Evolutionary conservation across 2,888 invertebrate species (phyloP).

Genomic region (Ophioninae sp.): DNA sequence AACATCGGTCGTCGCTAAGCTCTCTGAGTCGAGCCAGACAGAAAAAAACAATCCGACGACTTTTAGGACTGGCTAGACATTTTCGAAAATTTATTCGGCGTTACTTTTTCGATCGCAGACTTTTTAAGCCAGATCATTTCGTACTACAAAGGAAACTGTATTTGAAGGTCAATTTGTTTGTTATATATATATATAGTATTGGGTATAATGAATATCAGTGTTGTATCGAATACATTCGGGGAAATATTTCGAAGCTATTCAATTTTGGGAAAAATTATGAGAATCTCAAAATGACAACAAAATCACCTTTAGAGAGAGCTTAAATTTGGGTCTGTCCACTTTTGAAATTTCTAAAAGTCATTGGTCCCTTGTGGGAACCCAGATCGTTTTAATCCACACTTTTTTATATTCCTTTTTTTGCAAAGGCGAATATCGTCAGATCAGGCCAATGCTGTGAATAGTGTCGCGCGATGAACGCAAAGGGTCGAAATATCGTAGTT

Average conservation of each 20-base stretch:
- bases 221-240: too few relatives aligned
- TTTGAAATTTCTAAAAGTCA: too few relatives aligned
- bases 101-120: neutral
- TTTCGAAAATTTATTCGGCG: constrained; percentile 6
- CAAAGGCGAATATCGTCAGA: neutral
- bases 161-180: neutral
- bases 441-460: neutral
- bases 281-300: too few relatives aligned
- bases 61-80: neutral
- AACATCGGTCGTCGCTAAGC: constrained; percentile 5
- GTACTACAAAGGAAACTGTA: neutral
- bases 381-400: neutral
- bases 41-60: neutral
- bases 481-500: constrained; percentile 12
- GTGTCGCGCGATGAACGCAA: neutral
- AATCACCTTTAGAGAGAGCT: too few relatives aligned
- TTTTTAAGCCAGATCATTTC: neutral
- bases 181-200: neutral
- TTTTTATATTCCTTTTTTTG: neutral
- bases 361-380: too few relatives aligned
- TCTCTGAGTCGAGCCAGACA: constrained; percentile 1
- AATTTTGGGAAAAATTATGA: too few relatives aligned
- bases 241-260: too few relatives aligned
- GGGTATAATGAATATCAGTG: too few relatives aligned
- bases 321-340: too few relatives aligned